A percentile compares a stretch with the other conserved stretches of the same genome.
Conservation (phyloP, 1,140 invertebrate genomes). For the Drosophila yakuba region DNA sequence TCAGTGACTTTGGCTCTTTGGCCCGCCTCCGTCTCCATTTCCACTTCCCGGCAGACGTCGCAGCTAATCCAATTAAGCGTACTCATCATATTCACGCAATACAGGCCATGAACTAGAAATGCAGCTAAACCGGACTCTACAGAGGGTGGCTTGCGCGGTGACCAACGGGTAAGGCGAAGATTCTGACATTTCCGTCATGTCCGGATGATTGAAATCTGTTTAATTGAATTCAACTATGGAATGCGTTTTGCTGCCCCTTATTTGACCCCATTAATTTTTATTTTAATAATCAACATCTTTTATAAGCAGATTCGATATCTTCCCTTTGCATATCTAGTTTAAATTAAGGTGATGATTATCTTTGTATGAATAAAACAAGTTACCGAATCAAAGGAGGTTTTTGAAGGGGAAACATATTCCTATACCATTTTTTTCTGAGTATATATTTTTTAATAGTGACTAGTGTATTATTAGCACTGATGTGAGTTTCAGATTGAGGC, state of each 20-base stretch:
- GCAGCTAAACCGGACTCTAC: slow-evolving; percentile 23
- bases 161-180: slow-evolving; percentile 29
- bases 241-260: not conserved
- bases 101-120: slow-evolving; percentile 74
- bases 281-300: too few relatives aligned
- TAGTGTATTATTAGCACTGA: too few relatives aligned
- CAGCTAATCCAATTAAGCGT: slow-evolving; percentile 75
- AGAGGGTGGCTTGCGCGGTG: slow-evolving; percentile 6
- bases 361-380: too few relatives aligned
- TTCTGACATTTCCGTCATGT: slow-evolving; percentile 76
- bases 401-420: too few relatives aligned
- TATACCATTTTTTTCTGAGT: too few relatives aligned
- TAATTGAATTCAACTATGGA: slow-evolving; percentile 58
- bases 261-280: too few relatives aligned
- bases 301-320: too few relatives aligned
- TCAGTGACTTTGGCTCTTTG: slow-evolving; percentile 44
- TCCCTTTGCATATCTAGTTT: too few relatives aligned
- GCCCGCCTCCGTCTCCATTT: slow-evolving; percentile 34
- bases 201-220: slow-evolving; percentile 70
- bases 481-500: too few relatives aligned
- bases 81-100: slow-evolving; percentile 78
- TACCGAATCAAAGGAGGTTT: too few relatives aligned
- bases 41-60: slow-evolving; percentile 58
- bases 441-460: too few relatives aligned
- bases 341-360: too few relatives aligned